These are phyloP conservation scores for Chaetura pelagica DNA, from an alignment of 2,113 vertebrate genomes.

Conservation along the genomic window DNA sequence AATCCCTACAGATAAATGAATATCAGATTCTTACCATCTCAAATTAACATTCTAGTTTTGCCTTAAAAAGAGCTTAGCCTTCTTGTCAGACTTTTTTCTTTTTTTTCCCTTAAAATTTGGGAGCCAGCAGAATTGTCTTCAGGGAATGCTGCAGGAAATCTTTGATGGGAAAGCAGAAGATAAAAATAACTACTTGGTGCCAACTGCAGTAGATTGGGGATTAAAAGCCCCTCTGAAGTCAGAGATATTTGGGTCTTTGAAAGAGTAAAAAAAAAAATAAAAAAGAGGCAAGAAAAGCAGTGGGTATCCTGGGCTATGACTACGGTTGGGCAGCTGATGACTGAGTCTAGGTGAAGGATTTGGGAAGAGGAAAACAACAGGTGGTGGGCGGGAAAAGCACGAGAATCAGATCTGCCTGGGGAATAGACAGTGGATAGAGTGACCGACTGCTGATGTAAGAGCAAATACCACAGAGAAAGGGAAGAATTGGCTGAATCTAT, in stretches of 20 bases:
- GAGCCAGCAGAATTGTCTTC: not conserved
- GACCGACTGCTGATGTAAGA: not conserved
- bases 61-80: not conserved
- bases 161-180: not conserved
- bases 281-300: not conserved
- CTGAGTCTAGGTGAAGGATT: constrained; percentile 37
- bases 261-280: not conserved
- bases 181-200: constrained; percentile 13
- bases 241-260: not conserved
- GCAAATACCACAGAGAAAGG: not conserved
- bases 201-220: not conserved
- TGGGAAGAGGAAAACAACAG: constrained; percentile 53
- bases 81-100: not conserved
- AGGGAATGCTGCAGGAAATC: not conserved
- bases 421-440: constrained; percentile 47
- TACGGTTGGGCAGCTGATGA: not conserved
- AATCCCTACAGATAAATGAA: not conserved
- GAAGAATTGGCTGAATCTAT: not conserved
- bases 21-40: not conserved
- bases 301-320: not conserved
- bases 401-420: constrained; percentile 55
- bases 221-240: constrained; percentile 5
- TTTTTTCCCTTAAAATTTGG: not conserved
- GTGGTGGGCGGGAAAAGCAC: not conserved
- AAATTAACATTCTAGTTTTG: not conserved